Conservation (phyloP, 2,888 invertebrate genomes). For the Ferdinandea cuprea region DNA sequence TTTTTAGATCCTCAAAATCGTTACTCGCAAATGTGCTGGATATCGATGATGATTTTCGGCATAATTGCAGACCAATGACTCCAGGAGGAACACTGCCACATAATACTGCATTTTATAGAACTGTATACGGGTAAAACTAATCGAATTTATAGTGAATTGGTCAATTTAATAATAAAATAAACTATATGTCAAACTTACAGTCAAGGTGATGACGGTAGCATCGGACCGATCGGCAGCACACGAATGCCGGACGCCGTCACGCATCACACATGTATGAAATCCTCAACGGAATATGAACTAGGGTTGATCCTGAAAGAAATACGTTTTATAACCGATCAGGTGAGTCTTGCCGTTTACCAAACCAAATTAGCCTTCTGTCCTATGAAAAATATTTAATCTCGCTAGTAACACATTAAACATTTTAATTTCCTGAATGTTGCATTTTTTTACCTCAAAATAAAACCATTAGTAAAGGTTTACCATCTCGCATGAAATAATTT, state of each 20-base stretch:
- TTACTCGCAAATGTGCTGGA: constrained; percentile 98
- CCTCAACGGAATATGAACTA: constrained; percentile 95
- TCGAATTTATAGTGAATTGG: background rate
- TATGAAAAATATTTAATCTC: background rate
- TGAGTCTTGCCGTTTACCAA: constrained; percentile 81
- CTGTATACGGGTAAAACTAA: constrained; percentile 87
- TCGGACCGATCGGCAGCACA: constrained; percentile 86
- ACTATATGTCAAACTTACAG: constrained; percentile 76
- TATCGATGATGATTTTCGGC: constrained; percentile 97
- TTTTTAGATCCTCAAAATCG: constrained; percentile 93
- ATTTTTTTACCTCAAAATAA: no score
- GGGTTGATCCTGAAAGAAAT: constrained; percentile 97
- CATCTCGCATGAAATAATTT: background rate
- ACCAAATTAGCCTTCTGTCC: background rate
- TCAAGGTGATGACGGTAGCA: constrained; percentile 83
- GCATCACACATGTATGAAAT: constrained; percentile 91
- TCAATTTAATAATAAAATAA: background rate
- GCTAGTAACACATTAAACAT: no score
- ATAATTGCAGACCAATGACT: constrained; percentile 89
- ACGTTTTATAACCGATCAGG: constrained; percentile 95
- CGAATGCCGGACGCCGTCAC: constrained; percentile 90
- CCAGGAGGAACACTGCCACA: constrained; percentile 85
- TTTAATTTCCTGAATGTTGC: constrained; percentile 6
- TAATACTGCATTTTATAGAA: constrained; percentile 88
- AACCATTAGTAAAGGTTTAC: background rate